phyloP scores from a whole-genome alignment of 2,888 invertebrate genomes.

The Physocephala rufipes region DNA sequence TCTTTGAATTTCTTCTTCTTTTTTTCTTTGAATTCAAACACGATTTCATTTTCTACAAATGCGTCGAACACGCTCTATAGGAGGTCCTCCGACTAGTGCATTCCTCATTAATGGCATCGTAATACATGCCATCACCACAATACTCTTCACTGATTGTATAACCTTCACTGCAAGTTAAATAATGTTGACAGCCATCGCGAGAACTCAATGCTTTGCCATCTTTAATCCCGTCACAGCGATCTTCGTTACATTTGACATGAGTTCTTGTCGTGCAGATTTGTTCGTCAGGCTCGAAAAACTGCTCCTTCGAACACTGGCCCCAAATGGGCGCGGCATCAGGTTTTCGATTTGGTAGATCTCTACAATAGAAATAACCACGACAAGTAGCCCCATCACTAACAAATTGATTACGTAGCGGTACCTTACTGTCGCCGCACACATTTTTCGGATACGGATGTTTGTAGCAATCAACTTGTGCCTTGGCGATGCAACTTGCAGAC shows the following conservation, averaged over 20 bases:
- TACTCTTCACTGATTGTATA: constrained; percentile 45
- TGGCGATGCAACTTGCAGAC: constrained; percentile 45
- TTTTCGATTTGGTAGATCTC: constrained; percentile 49
- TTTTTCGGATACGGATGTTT: constrained; percentile 51
- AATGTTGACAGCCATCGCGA: constrained; percentile 53
- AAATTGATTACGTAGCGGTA: constrained; percentile 52
- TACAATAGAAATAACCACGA: constrained; percentile 56
- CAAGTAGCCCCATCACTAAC: constrained; percentile 55
- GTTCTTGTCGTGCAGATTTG: constrained; percentile 45
- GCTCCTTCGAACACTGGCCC: constrained; percentile 48
- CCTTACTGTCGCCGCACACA: constrained; percentile 54
- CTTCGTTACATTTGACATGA: constrained; percentile 35
- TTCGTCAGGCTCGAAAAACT: constrained; percentile 49
- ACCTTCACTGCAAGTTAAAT: constrained; percentile 50
- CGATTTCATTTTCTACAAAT: background rate
- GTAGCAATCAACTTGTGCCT: constrained; percentile 49
- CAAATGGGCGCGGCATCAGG: constrained; percentile 52
- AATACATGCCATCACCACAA: constrained; percentile 51
- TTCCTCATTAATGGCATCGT: constrained; percentile 46
- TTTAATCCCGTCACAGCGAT: constrained; percentile 56
- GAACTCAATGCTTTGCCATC: constrained; percentile 47
- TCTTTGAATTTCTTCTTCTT: background rate
- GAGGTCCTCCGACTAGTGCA: constrained; percentile 46
- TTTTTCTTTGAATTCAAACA: background rate
- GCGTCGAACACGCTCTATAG: constrained; percentile 47